Base-by-base conservation (phyloP, 2,888 invertebrate species). In the Phyto melanocephala region DNA sequence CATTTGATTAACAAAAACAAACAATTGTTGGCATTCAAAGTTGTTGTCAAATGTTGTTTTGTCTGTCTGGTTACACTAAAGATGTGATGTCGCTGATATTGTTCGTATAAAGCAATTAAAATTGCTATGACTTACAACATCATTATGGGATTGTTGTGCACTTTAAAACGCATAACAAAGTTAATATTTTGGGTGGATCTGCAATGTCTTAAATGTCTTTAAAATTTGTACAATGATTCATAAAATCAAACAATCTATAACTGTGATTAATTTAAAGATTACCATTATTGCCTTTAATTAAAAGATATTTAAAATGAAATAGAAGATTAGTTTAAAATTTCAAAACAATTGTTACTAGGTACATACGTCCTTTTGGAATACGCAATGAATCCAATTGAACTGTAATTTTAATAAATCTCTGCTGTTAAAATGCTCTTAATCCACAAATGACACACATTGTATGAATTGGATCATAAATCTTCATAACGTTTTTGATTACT, bases 401-500 rank as follows among this genome's bases (percentile, higher is more conserved):
- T 22, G 8, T 20, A 22, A 47, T 37, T n/a, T 20, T 22, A 56
- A 54, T 54, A 35, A 35, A 56, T 37, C 17, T 56, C 7, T 42
- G 8, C 15, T 63, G n/a, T n/a, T 4, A 13, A 47, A 37, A 3
- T 40, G 13, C 20, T 65, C 11, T 33, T 60, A 67, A 72, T 71
- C 50, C 65, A 40, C 56, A 56, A 78, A 78, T 63, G 75, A 40
- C 78, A 70, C 65, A 79, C 35, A 42, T 79, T 67, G 67, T 58
- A 20, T 22, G 20, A 79, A 79, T 67, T 79, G 56, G 22, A 42
- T 42, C 65, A 82, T 82, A 76, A 79, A 82, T 82, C 82, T 76
- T 75, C 45, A 82, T 82, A 67, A 79, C 28, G 24, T 28, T 40
- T 15, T 79, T 60, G 74, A 76, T 76, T 75, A 47, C 52, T 45